Conservation (phyloP, 2,888 invertebrate genomes). For the Argyresthia goedartella region DNA sequence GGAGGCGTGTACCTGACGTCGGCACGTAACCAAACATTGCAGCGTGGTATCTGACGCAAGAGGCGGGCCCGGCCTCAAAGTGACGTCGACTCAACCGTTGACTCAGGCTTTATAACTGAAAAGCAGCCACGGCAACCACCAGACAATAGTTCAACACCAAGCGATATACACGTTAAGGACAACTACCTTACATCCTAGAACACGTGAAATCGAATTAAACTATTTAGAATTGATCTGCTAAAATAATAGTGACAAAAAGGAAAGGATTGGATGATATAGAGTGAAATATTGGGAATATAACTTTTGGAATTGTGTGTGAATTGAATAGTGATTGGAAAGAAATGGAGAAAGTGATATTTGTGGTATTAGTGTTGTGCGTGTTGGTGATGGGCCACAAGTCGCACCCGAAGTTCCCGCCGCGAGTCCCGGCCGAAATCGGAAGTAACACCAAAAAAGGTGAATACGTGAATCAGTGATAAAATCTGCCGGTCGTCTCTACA, state of each 20-base stretch:
- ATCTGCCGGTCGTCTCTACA: not conserved
- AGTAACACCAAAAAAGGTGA: slow-evolving; percentile 36
- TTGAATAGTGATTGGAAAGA: slow-evolving; percentile 14
- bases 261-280: not conserved
- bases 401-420: slow-evolving; percentile 43
- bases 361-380: slow-evolving; percentile 36
- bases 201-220: not conserved
- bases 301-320: slow-evolving; percentile 14
- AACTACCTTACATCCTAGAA: slow-evolving; percentile 15
- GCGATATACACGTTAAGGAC: slow-evolving; percentile 26
- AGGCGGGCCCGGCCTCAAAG: slow-evolving; percentile 7
- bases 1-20: not conserved
- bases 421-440: slow-evolving; percentile 9
- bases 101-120: slow-evolving; percentile 53
- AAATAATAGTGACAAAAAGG: not conserved
- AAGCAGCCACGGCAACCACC: slow-evolving; percentile 28
- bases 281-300: not conserved
- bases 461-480: slow-evolving; percentile 7
- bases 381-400: slow-evolving; percentile 30
- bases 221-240: too few species aligned
- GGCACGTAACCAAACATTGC: slow-evolving; percentile 23
- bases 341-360: slow-evolving; percentile 43
- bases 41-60: slow-evolving; percentile 11
- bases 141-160: slow-evolving; percentile 42
- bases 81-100: slow-evolving; percentile 32